Percentiles rank a stretch among this genome's conserved stretches.
Evolutionary conservation across 2,113 vertebrate species (phyloP).

Genomic region (Pleuronectes platessa): DNA sequence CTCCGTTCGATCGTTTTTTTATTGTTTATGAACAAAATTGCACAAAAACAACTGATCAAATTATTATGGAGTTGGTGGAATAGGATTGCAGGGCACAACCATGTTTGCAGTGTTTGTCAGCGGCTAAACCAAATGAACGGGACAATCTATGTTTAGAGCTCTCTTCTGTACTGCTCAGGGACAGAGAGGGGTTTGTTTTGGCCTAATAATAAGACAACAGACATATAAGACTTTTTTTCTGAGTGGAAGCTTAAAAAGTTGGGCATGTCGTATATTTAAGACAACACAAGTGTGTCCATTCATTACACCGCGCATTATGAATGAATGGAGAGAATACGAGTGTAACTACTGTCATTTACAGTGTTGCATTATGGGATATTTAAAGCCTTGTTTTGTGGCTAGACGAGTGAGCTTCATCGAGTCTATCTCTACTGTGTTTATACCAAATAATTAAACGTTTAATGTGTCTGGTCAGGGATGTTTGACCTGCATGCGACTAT

Average conservation of each 20-base stretch:
- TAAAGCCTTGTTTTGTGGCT: neutral
- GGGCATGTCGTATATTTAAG: neutral
- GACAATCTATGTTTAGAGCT: neutral
- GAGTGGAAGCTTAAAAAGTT: neutral
- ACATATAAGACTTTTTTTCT: neutral
- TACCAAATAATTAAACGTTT: neutral
- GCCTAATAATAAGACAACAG: neutral
- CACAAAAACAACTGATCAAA: no score
- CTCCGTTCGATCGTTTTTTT: neutral
- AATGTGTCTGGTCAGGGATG: neutral
- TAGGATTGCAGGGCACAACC: no score
- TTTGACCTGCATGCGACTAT: neutral
- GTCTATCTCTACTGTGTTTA: neutral
- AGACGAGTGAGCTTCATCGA: neutral
- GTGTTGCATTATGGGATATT: neutral
- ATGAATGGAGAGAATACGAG: neutral
- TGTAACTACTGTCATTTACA: neutral
- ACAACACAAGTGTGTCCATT: neutral
- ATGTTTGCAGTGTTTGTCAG: no score
- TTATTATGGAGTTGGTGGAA: no score
- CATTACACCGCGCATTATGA: neutral
- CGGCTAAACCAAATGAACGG: no score
- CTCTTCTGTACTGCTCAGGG: neutral
- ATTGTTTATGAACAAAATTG: no score
- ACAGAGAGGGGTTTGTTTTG: neutral